Evolutionary conservation across 2,113 vertebrate species (phyloP).

Genomic region (Ciconia stormi): DNA sequence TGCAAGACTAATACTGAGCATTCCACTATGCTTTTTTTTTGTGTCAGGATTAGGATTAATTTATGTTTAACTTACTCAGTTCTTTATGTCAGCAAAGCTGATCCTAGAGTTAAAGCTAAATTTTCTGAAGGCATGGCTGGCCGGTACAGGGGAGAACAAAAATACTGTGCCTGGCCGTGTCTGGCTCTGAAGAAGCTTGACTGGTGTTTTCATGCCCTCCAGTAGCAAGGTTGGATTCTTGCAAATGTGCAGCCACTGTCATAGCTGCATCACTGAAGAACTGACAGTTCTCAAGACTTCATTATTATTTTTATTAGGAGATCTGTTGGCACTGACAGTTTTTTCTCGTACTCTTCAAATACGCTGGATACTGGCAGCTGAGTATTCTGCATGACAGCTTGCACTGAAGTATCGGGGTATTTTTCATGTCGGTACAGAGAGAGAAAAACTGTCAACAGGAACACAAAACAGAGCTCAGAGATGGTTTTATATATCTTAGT

Average conservation of each 20-base stretch:
- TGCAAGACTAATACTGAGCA: constrained; percentile 26
- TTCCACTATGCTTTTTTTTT: not conserved
- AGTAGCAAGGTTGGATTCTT: not conserved
- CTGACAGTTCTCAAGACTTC: constrained; percentile 46
- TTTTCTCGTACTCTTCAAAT: constrained; percentile 50
- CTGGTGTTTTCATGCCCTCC: not conserved
- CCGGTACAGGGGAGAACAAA: not conserved
- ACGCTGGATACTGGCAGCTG: not conserved
- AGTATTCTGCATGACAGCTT: constrained; percentile 25
- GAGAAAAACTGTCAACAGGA: constrained; percentile 15
- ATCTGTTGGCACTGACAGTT: constrained; percentile 13
- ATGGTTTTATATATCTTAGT: constrained; percentile 5
- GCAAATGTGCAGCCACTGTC: not conserved
- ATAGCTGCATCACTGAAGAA: constrained; percentile 18
- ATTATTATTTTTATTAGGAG: constrained; percentile 53
- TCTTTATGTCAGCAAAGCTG: constrained; percentile 20
- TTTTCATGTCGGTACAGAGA: constrained; percentile 43
- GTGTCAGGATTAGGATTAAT: constrained; percentile 34
- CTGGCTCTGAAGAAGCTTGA: not conserved
- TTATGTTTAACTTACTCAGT: constrained; percentile 33
- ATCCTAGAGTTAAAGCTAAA: not conserved
- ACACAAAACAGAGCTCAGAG: constrained; percentile 20
- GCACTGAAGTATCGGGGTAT: not conserved
- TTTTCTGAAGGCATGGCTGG: not conserved
- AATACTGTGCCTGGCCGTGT: not conserved